Base-by-base conservation (phyloP, 2,888 invertebrate genomes). In the Labia minor region DNA sequence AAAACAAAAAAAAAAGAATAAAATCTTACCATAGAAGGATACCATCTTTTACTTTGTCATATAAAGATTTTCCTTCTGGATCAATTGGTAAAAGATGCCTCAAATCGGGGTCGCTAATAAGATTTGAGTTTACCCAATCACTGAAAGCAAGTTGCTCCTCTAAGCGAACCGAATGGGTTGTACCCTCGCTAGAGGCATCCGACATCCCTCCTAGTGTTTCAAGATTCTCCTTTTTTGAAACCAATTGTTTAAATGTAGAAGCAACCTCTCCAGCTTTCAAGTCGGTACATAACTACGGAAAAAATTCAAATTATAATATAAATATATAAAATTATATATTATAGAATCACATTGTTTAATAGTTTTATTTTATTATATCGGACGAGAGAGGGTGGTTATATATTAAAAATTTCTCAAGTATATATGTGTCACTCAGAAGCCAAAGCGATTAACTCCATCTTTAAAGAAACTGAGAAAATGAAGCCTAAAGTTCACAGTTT, bases 81-180 rank as follows among this genome's bases (percentile, higher is more conserved):
- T 95, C 92, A 72, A 99, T 93, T 0, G 97, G 98, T 74, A 99
- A 79, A 67, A 95, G 81, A 75, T 94, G 92, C 73, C 87, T 86
- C 21, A 97, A 84, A 77, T 98, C 97, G 0, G 89, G 86, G 79
- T 98, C 98, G 71, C 87, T 85, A 19, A 86, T 85, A 73, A 99
- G 81, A 81, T 95, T 94, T 71, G 91, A 90, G 80, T 98, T 99
- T 73, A 99, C 95, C 98, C 98, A 99, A 72, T 97, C 95, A 66
- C 97, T 94, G 81, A 99, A 99, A 37, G 98, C 98, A 75, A 95
- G 85, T 79, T 96, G 96, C 78, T 99, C 98, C 78, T 95, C 94
- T 21, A 90, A 81, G 1, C 94, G 84, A 0, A 99, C 96, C 1
- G 96, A 95, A 80, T 99, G 99, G 64, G 95, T 95, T 67, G 95